Base-by-base conservation (phyloP, 2,113 vertebrate species). In the Stigmatopora argus region DNA sequence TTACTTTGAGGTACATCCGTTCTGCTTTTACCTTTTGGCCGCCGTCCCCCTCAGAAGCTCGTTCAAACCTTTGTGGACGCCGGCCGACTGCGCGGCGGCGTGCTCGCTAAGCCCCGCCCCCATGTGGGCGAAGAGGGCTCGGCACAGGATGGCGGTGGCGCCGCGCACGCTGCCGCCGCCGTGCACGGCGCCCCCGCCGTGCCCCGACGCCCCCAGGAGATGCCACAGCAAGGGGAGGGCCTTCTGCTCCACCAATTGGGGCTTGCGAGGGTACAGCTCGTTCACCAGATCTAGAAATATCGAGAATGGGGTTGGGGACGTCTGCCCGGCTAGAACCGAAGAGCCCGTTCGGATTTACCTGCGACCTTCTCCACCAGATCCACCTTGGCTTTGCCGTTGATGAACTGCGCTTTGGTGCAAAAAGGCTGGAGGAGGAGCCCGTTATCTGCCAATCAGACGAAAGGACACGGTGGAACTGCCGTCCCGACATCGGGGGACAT, bases 381-480 rank as follows among this genome's bases (percentile, higher is more conserved):
- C 67, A 96, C 92, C 80, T 96, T 97, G 38, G 94, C 96, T 89
- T 93, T 98, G 55, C 96, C 96, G 46, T 89, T 94, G 83, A 96
- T 88, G 89, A 95, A 96, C 74, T 94, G 94, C 67, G 94, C 95
- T 87, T 97, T 98, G 71, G 92, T 94, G 87, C 95, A 98, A 84
- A 98, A 92, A 0, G 92, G 94, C 84, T 97, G 94, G 44, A 98
- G 93, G 19, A 98, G 95, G 69, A 96, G 84, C 6, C 87, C 87
- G 70, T 90, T 94, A 74, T 98, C 96, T 98, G 83, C 75, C 88
- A 57, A 90, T 72, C 78, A 89, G 52, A 74, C 66, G 69, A 64
- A 72, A 18, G 71, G 52, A 61, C 15, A 66, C 3, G 26, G 3
- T 31, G 26, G 26, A 31, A 31, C 3, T 31, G 1, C 26, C 26